Percentiles rank a stretch among this genome's conserved stretches.
Evolutionary conservation across 2,888 invertebrate species (phyloP).

Genomic region (Lasioglossum morio): DNA sequence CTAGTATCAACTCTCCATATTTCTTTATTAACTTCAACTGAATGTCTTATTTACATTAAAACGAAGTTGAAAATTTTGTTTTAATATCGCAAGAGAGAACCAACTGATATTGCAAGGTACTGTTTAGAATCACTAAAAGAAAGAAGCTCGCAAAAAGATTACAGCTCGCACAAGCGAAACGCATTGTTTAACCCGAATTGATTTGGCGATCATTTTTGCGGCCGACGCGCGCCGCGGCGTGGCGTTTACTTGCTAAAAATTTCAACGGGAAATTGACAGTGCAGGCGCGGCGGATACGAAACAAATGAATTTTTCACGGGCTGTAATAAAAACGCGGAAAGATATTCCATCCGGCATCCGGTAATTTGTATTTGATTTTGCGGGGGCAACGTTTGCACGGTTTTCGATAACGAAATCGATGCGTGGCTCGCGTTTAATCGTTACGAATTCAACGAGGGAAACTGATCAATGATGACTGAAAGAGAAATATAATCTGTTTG

Average conservation of each 20-base stretch:
- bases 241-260: not conserved
- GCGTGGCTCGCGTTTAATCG: not conserved
- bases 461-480: not conserved
- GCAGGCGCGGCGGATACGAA: not conserved
- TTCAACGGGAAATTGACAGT: not conserved
- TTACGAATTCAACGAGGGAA: not conserved
- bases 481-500: slow-evolving; percentile 30
- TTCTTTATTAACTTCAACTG: not conserved
- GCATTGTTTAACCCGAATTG: not conserved
- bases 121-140: not conserved
- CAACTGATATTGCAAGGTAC: not conserved
- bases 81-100: not conserved
- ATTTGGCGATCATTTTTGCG: not conserved
- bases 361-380: slow-evolving; percentile 7
- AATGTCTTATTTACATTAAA: not conserved
- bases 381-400: not conserved
- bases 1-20: not conserved
- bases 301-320: not conserved
- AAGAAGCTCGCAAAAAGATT: not conserved
- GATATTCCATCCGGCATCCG: slow-evolving; percentile 2
- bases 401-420: not conserved
- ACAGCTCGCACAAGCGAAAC: not conserved
- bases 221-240: not conserved
- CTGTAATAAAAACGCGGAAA: not conserved
- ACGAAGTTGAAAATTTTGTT: not conserved